Base-by-base conservation (phyloP, 53 echinoderm and acorn worm genomes). In the Mesocentrotus franciscanus region DNA sequence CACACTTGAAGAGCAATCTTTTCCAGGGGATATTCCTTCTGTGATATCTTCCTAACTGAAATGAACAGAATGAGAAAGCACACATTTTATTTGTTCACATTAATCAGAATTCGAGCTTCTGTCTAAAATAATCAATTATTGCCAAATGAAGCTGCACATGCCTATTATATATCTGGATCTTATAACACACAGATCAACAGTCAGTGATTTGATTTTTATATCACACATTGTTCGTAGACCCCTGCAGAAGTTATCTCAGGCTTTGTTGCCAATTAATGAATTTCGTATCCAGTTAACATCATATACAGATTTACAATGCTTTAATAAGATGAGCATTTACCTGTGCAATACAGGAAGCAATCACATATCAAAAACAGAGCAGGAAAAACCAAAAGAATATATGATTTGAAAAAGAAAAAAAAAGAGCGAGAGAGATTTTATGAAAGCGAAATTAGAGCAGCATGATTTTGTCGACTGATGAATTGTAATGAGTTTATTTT, bases 401-500 rank as follows among this genome's bases (percentile, higher is more conserved):
- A 5, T 39, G 42, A 81, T 81, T 39, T 42, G 20, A 17, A 34
- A 78, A 18, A 64, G 64, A 20, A 16, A 64, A 75, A 75, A 0
- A 75, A 9, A 9, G 75, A 29, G 30, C 13, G 75, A 75, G 30
- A 26, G 30, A 8, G 75, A 75, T 75, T 75, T 30, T 75, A 27
- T 75, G 11, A 75, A 75, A 49, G 6, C 6, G 49, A 49, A 49
- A 84, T 84, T 36, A 90, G 90, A 60, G 90, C 90, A 91, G 66
- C 91, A 30, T 91, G 64, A 61, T 91, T 91, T 1, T 22, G 12
- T 16, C 0, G 35, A 9, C 91, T 91, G 32, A 91, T 91, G 91
- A 91, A 66, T 91, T 91, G 34, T 18, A 91, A 66, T 20, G 61
- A 91, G 33, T 91, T 91, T 91, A 76, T 76, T 76, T 39, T 35